Conservation (phyloP, 2,113 vertebrate species). For the Cathartes aura region DNA sequence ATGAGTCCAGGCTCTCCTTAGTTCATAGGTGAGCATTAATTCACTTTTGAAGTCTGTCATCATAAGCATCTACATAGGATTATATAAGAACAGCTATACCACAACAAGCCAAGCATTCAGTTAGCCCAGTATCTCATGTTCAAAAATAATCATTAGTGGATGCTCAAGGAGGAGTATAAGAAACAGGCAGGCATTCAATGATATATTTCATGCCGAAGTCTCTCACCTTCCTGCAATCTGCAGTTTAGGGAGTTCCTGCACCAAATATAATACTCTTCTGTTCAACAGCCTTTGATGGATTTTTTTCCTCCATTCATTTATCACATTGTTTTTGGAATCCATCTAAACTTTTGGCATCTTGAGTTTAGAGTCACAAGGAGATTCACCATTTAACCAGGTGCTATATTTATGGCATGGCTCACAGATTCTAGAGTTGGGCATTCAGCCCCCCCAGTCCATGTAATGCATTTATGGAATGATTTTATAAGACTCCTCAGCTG, state of each 20-base stretch:
- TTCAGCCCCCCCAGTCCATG: background rate
- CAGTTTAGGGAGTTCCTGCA: background rate
- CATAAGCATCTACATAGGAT: background rate
- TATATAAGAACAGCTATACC: background rate
- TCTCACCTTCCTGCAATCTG: background rate
- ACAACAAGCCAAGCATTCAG: background rate
- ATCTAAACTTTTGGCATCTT: background rate
- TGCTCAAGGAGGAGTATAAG: background rate
- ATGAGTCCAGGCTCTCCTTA: background rate
- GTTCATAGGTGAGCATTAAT: background rate
- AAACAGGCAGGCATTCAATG: background rate
- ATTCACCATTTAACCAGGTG: background rate
- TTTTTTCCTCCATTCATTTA: background rate
- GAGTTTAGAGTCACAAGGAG: background rate
- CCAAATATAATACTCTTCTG: background rate
- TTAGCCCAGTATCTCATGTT: background rate
- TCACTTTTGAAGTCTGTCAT: background rate
- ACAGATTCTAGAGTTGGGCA: background rate
- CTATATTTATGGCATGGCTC: background rate
- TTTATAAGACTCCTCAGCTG: background rate
- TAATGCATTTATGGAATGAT: background rate
- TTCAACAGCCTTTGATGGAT: background rate
- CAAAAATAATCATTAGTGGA: background rate
- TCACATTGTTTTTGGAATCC: background rate
- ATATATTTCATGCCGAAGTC: background rate